Conservation (phyloP, 2,797 vertebrate genomes). For the Cuculus canorus region DNA sequence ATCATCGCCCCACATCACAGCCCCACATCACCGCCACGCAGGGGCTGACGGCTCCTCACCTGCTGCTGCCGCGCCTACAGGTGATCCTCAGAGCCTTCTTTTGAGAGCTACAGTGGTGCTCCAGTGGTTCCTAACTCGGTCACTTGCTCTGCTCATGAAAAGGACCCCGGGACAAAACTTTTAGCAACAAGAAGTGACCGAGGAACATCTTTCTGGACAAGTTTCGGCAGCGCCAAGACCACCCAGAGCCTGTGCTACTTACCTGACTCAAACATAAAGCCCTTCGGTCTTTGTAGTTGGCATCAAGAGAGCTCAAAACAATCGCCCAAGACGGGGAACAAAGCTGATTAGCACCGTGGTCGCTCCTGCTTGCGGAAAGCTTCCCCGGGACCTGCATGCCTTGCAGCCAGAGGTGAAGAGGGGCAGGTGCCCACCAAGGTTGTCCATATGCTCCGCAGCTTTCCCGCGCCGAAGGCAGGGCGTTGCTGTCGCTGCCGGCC, state of each 20-base stretch:
- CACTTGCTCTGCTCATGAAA: neutral
- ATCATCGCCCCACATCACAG: too few species aligned
- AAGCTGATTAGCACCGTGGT: fast-evolving
- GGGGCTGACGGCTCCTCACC: neutral
- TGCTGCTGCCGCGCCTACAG: neutral
- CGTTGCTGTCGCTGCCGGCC: too few species aligned
- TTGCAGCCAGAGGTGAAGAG: neutral
- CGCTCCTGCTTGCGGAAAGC: neutral
- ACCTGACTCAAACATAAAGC: neutral
- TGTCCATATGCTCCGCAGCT: too few species aligned
- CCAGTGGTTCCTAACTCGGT: neutral
- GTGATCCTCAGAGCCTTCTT: neutral
- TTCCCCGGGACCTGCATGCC: fast-evolving
- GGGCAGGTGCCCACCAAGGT: neutral
- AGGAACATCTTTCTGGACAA: neutral
- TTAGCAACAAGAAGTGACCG: neutral
- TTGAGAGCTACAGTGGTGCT: neutral
- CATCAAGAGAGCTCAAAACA: neutral
- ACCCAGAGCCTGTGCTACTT: neutral
- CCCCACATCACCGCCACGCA: neutral
- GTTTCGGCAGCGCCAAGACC: neutral
- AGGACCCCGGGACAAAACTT: neutral
- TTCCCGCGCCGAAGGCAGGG: too few species aligned
- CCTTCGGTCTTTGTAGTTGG: too few species aligned
- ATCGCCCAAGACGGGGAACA: neutral